Percentiles rank a stretch among this genome's conserved stretches.
These are phyloP conservation scores for Gallinago jamesoni DNA, from an alignment of 2,113 vertebrate genomes.

Conservation along the genomic window DNA sequence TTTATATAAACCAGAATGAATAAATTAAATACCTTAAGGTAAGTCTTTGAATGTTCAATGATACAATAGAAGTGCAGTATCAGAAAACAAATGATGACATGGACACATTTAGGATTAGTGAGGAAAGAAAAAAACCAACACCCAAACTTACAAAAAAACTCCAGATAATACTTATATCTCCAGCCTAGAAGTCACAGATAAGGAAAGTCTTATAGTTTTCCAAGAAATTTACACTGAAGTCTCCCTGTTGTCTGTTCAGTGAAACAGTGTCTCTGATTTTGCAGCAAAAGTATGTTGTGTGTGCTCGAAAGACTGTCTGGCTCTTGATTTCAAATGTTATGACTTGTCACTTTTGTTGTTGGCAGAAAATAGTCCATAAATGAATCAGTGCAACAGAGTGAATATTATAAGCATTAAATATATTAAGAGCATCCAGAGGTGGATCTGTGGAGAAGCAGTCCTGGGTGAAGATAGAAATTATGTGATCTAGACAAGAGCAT, in stretches of 20 bases:
- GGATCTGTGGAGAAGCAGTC: background rate
- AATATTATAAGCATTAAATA: background rate
- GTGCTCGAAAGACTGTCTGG: background rate
- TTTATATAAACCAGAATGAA: background rate
- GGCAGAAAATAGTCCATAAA: background rate
- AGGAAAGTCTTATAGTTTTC: background rate
- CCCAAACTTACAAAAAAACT: background rate
- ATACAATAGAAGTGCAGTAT: background rate
- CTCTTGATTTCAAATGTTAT: background rate
- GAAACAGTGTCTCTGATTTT: background rate
- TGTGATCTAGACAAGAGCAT: background rate
- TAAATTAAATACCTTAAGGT: background rate
- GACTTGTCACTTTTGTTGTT: background rate
- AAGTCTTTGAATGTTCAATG: background rate
- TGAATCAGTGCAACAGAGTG: background rate
- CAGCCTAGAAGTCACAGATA: background rate
- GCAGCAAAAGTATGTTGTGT: background rate
- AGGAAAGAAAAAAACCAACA: background rate
- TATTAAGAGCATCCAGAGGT: background rate
- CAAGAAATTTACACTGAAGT: background rate
- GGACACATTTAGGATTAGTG: background rate
- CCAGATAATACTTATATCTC: background rate
- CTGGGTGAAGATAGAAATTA: background rate
- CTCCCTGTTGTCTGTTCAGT: background rate
- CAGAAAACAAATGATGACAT: background rate